Conservation (phyloP, 2,113 vertebrate genomes). For the Anarhynchus alexandrinus region DNA sequence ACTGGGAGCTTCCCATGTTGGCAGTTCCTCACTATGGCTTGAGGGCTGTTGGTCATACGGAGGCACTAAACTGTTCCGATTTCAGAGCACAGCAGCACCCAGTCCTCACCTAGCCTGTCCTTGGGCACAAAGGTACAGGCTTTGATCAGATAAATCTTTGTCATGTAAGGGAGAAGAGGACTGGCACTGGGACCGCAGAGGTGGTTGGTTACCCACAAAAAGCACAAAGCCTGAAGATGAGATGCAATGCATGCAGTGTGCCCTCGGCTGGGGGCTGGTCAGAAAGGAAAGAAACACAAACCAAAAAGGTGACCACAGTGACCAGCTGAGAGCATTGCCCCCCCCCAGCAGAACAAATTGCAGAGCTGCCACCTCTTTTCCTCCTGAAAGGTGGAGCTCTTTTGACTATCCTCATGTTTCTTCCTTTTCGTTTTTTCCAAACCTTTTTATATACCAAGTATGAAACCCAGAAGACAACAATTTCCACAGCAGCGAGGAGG, state of each 20-base stretch:
- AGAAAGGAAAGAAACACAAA: neutral
- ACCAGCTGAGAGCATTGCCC: neutral
- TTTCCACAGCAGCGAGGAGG: neutral
- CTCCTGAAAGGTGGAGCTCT: neutral
- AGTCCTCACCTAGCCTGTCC: neutral
- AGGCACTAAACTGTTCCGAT: neutral
- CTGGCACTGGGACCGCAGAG: accelerated
- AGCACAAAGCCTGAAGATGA: neutral
- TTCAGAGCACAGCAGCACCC: neutral
- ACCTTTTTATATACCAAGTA: neutral
- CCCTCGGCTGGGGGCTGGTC: neutral
- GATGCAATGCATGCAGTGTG: neutral
- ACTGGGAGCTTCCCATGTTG: neutral
- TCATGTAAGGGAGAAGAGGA: neutral
- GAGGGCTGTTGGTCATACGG: neutral
- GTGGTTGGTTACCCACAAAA: neutral
- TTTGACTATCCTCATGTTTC: neutral
- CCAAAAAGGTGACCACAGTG: neutral
- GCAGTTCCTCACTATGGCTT: neutral
- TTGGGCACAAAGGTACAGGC: neutral
- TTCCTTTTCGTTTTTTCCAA: neutral
- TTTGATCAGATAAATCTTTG: neutral
- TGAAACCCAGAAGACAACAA: neutral
- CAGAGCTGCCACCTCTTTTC: neutral
- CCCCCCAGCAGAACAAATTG: neutral